Percentiles rank a stretch among this genome's conserved stretches.
phyloP scores from a whole-genome alignment of 2,113 vertebrate genomes.

The Anolis sagrei region DNA sequence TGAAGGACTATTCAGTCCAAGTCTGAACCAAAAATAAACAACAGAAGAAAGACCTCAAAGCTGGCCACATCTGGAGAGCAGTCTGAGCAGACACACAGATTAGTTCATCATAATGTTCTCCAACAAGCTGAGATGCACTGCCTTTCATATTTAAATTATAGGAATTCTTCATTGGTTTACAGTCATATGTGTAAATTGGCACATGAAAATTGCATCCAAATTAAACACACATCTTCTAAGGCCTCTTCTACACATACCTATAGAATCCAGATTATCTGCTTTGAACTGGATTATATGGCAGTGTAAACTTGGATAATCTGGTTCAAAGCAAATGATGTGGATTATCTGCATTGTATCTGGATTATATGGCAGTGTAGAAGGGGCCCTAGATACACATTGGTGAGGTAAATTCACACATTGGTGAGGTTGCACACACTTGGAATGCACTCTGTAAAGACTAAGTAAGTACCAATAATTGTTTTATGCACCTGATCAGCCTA shows the following conservation, averaged over 20 bases:
- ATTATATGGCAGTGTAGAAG: too few relatives aligned
- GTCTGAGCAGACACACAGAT: too few relatives aligned
- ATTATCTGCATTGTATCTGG: too few relatives aligned
- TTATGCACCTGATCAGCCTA: neutral
- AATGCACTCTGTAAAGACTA: neutral
- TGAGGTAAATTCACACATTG: neutral
- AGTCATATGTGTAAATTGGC: neutral
- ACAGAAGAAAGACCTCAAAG: neutral
- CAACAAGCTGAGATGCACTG: neutral
- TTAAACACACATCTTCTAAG: too few relatives aligned
- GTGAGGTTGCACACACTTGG: neutral
- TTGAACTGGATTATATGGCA: too few relatives aligned
- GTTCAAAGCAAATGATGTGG: too few relatives aligned
- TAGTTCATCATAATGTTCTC: neutral
- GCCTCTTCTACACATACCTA: too few relatives aligned
- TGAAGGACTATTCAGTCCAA: neutral
- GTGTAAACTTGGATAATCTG: too few relatives aligned
- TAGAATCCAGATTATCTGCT: too few relatives aligned
- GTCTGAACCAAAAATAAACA: neutral
- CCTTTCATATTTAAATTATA: neutral
- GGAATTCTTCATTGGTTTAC: neutral
- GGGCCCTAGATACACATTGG: neutral
- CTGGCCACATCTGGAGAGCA: neutral
- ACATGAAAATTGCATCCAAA: neutral
- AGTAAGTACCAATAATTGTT: neutral